Conservation (phyloP, 2,888 invertebrate species). For the Tetranychus piercei region DNA sequence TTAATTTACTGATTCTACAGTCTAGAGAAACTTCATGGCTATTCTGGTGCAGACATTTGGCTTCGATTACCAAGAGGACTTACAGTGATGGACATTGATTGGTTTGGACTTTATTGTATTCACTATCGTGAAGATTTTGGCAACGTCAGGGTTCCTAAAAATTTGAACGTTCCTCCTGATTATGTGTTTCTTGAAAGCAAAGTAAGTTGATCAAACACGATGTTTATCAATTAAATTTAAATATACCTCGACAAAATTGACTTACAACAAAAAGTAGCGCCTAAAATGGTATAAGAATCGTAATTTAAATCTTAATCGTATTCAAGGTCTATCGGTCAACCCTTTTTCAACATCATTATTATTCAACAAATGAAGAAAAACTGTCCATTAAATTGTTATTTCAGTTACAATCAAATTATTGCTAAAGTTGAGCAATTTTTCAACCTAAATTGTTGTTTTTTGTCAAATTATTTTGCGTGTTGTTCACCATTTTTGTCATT, state of each 20-base stretch:
- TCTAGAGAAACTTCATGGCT: constrained; percentile 55
- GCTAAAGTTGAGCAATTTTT: neutral
- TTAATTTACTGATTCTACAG: constrained; percentile 34
- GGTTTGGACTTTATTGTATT: constrained; percentile 81
- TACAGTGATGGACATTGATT: constrained; percentile 75
- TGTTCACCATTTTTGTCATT: too few species aligned
- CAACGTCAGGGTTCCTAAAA: constrained; percentile 65
- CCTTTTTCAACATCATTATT: neutral
- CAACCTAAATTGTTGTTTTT: too few species aligned
- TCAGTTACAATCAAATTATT: neutral
- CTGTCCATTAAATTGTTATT: neutral
- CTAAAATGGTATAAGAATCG: too few species aligned
- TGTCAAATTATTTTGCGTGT: too few species aligned
- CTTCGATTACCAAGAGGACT: constrained; percentile 63
- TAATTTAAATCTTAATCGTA: neutral
- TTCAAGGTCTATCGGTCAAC: neutral
- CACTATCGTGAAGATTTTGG: constrained; percentile 74
- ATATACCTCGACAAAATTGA: neutral
- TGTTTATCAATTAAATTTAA: neutral
- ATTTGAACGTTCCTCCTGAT: constrained; percentile 72
- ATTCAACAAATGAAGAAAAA: neutral
- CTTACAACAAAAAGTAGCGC: neutral
- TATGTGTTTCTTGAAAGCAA: constrained; percentile 31
- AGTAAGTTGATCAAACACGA: constrained; percentile 1
- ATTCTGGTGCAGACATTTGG: constrained; percentile 78